Percentiles rank a stretch among this genome's conserved stretches.
phyloP scores from a whole-genome alignment of 2,797 vertebrate species.

The Pseudochromis fuscus region DNA sequence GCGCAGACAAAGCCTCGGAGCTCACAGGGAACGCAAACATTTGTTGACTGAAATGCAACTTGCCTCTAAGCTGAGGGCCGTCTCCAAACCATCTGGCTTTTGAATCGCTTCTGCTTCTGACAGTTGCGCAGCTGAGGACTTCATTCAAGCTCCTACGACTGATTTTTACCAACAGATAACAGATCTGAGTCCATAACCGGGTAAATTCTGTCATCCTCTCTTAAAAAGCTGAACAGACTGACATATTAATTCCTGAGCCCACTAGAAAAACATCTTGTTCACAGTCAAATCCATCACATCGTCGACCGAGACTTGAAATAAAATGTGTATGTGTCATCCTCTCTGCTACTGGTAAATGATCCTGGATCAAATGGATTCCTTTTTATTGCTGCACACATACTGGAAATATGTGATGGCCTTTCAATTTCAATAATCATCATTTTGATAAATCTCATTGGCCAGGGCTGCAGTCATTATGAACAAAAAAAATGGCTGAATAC shows the following conservation, averaged over 20 bases:
- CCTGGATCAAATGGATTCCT: neutral
- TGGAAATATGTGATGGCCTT: neutral
- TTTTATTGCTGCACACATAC: neutral
- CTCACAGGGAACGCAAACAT: conserved; percentile 34
- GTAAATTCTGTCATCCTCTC: conserved; percentile 3
- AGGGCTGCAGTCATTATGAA: no score
- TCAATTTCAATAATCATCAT: neutral
- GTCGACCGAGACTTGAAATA: neutral
- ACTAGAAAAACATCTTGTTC: conserved; percentile 21
- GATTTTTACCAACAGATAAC: conserved; percentile 9
- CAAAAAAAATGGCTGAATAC: no score
- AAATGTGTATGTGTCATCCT: conserved; percentile 5
- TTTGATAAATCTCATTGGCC: no score
- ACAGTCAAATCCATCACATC: conserved; percentile 27
- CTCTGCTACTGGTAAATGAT: neutral
- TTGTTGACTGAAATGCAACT: conserved; percentile 53
- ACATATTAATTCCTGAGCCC: conserved; percentile 13
- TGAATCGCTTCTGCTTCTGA: conserved; percentile 47
- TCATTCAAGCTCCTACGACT: conserved; percentile 11
- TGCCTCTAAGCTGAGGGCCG: conserved; percentile 29
- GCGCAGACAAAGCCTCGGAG: conserved; percentile 17
- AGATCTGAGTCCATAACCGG: conserved; percentile 9
- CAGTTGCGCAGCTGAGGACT: conserved; percentile 31
- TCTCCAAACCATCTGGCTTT: conserved; percentile 60
- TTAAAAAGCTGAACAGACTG: conserved; percentile 7